A percentile compares a stretch with the other conserved stretches of the same genome.
Evolutionary conservation across 2,888 invertebrate species (phyloP).

Genomic region (Emesis russula): DNA sequence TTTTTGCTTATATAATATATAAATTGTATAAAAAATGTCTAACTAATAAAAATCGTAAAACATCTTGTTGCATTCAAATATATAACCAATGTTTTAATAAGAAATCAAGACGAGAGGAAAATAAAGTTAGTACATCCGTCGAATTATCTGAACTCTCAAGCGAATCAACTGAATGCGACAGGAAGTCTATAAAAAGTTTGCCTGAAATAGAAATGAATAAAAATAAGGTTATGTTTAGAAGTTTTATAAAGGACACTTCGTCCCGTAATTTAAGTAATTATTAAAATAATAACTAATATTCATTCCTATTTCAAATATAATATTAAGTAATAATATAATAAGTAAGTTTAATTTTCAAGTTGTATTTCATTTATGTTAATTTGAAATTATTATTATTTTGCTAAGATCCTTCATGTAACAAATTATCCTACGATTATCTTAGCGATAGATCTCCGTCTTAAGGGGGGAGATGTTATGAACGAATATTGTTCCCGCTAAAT

Average conservation of each 20-base stretch:
- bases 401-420: too few species aligned
- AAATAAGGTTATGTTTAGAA: conserved; percentile 9
- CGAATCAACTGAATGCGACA: conserved; percentile 10
- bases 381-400: too few species aligned
- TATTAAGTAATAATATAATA: too few species aligned
- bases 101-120: background rate
- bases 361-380: too few species aligned
- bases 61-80: background rate
- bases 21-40: background rate
- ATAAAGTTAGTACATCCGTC: background rate
- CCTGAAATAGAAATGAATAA: conserved; percentile 3
- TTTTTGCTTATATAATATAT: background rate
- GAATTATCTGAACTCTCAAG: conserved; percentile 6
- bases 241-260: background rate
- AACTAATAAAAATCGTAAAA: background rate
- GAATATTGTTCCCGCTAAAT: too few species aligned
- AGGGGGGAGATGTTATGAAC: too few species aligned
- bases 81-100: background rate
- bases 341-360: too few species aligned
- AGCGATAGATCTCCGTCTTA: too few species aligned
- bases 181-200: conserved; percentile 5
- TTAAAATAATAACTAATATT: conserved; percentile 73
- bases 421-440: too few species aligned
- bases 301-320: too few species aligned
- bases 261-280: background rate